phyloP scores from a whole-genome alignment of 2,888 invertebrate genomes.

The Platerodrilus igneus region DNA sequence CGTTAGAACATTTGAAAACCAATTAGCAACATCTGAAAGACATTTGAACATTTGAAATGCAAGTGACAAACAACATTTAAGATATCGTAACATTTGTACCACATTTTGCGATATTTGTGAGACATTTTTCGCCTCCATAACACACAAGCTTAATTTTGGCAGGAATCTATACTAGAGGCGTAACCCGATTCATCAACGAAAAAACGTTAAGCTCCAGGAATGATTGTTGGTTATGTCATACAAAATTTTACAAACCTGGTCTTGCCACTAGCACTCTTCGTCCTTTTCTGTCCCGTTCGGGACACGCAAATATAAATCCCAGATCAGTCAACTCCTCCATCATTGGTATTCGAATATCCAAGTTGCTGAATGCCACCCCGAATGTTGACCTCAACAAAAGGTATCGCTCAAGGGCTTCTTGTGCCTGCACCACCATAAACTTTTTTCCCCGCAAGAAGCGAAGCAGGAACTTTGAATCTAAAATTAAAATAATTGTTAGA shows the following conservation, averaged over 20 bases:
- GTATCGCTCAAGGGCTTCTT: slow-evolving; percentile 73
- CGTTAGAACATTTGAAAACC: too few relatives aligned
- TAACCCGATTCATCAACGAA: too few relatives aligned
- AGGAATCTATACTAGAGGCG: too few relatives aligned
- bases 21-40: too few relatives aligned
- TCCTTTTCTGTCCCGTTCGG: slow-evolving; percentile 68
- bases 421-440: slow-evolving; percentile 73
- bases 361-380: slow-evolving; percentile 68
- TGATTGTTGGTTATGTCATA: background rate
- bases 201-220: too few relatives aligned
- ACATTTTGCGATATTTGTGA: too few relatives aligned
- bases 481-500: too few relatives aligned
- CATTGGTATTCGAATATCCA: slow-evolving; percentile 65
- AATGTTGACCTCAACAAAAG: slow-evolving; percentile 71
- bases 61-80: too few relatives aligned
- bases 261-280: slow-evolving; percentile 71
- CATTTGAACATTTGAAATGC: too few relatives aligned
- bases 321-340: slow-evolving; percentile 67
- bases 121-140: too few relatives aligned
- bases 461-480: slow-evolving; percentile 66
- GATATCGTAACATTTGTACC: too few relatives aligned
- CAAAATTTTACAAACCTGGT: slow-evolving; percentile 58
- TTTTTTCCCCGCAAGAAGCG: slow-evolving; percentile 77
- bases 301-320: slow-evolving; percentile 75
- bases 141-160: too few relatives aligned